Evolutionary conservation across 2,888 invertebrate species (phyloP).

Genomic region (Thalpophila matura): DNA sequence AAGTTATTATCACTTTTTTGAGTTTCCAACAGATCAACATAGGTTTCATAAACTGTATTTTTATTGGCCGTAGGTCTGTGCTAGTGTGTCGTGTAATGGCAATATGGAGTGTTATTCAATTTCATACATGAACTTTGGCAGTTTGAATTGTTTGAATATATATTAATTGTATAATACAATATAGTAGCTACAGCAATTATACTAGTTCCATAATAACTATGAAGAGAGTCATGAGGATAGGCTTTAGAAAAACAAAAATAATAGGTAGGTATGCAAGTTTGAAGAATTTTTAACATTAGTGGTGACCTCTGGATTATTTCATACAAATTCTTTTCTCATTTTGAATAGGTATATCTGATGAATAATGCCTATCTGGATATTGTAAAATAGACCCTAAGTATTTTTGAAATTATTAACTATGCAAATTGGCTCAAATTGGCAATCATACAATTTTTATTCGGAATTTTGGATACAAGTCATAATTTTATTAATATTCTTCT

Average conservation of each 20-base stretch:
- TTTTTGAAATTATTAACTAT: no score
- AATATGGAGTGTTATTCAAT: slow-evolving; percentile 9
- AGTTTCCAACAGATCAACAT: no score
- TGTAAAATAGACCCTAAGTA: no score
- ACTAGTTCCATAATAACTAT: neutral
- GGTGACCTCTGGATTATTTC: no score
- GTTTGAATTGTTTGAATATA: no score
- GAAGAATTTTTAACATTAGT: neutral
- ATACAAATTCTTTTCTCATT: no score
- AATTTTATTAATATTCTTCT: slow-evolving; percentile 5
- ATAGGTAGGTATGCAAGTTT: no score
- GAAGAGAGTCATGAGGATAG: neutral
- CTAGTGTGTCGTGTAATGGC: neutral
- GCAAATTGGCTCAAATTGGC: neutral
- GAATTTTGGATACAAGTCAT: neutral
- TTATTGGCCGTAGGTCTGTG: neutral
- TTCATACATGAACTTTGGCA: neutral
- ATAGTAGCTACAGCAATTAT: neutral
- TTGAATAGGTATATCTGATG: no score
- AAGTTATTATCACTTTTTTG: no score
- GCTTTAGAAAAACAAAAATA: neutral
- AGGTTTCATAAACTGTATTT: neutral
- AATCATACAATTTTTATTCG: neutral
- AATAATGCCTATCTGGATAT: no score
- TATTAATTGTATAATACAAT: no score